Evolutionary conservation across 2,797 vertebrate species (phyloP).

Genomic region (Sebastes aleutianus): DNA sequence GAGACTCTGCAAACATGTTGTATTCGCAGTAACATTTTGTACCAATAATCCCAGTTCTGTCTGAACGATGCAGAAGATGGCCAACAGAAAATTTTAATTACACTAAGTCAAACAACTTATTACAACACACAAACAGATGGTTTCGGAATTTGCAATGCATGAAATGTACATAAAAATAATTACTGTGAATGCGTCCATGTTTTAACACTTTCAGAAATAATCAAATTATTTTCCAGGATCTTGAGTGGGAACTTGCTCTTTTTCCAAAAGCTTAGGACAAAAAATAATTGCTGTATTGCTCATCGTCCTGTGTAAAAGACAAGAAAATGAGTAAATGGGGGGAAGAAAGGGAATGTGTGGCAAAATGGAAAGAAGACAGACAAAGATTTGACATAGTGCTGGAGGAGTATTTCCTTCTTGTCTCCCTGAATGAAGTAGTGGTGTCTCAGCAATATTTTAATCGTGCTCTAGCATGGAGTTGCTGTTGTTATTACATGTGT

Average conservation of each 20-base stretch:
- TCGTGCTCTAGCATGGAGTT: conserved; percentile 41
- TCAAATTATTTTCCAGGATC: conserved; percentile 35
- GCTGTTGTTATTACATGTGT: conserved; percentile 46
- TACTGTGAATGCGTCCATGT: conserved; percentile 12
- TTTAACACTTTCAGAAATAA: conserved; percentile 45
- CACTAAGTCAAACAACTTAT: conserved; percentile 43
- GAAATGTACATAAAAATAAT: conserved; percentile 58
- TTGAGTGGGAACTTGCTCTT: conserved; percentile 12
- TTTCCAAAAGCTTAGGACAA: neutral
- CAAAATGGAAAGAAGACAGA: conserved; percentile 45
- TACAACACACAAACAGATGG: conserved; percentile 39
- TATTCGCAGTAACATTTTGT: conserved; percentile 16
- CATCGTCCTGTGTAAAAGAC: conserved; percentile 1
- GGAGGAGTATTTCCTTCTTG: conserved; percentile 71
- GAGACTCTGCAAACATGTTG: neutral
- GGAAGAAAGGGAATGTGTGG: neutral
- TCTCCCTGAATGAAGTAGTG: conserved; percentile 69
- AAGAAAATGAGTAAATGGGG: conserved; percentile 1
- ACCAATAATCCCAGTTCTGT: conserved; percentile 32
- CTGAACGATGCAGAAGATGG: neutral
- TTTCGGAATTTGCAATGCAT: conserved; percentile 55
- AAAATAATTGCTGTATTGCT: conserved; percentile 21
- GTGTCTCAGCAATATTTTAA: conserved; percentile 68
- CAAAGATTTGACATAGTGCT: conserved; percentile 68
- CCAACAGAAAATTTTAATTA: conserved; percentile 44